A percentile compares a stretch with the other conserved stretches of the same genome.
Conservation (phyloP, 2,888 invertebrate species). For the Dermolepida albohirtum region DNA sequence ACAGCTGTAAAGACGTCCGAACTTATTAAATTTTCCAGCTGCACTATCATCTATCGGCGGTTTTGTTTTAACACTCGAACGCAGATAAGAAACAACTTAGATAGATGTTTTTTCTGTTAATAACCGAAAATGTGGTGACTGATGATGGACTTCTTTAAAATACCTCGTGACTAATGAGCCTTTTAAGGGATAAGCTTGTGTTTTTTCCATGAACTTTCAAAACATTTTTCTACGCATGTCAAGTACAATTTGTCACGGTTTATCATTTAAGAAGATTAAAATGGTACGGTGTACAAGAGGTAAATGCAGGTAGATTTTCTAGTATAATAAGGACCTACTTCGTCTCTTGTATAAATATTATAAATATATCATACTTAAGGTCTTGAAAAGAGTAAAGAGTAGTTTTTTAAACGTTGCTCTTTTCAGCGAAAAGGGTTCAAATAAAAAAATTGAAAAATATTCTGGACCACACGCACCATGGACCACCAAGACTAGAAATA, state of each 20-base stretch:
- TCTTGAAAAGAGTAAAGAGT: too few relatives aligned
- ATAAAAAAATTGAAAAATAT: too few relatives aligned
- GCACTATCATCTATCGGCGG: neutral
- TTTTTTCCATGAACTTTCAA: constrained; percentile 31
- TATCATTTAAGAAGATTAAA: constrained; percentile 30
- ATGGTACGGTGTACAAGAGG: neutral
- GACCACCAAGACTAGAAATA: too few relatives aligned
- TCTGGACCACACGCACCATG: too few relatives aligned
- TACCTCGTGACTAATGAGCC: constrained; percentile 42
- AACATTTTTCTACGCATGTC: constrained; percentile 26
- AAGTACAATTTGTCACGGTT: constrained; percentile 34
- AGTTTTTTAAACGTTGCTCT: too few relatives aligned
- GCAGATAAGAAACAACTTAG: too few relatives aligned
- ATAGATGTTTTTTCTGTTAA: constrained; percentile 1
- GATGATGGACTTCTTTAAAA: constrained; percentile 37
- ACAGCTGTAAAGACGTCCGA: constrained; percentile 13
- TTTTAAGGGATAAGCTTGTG: constrained; percentile 41
- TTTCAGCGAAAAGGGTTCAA: too few relatives aligned
- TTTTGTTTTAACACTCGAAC: neutral
- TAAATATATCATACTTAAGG: too few relatives aligned
- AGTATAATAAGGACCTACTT: too few relatives aligned
- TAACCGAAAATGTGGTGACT: constrained; percentile 30
- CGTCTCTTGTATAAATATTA: too few relatives aligned
- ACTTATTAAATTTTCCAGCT: neutral
- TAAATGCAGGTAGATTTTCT: too few relatives aligned